Base-by-base conservation (phyloP, 2,888 invertebrate species). In the Alviniconcha strummeri region DNA sequence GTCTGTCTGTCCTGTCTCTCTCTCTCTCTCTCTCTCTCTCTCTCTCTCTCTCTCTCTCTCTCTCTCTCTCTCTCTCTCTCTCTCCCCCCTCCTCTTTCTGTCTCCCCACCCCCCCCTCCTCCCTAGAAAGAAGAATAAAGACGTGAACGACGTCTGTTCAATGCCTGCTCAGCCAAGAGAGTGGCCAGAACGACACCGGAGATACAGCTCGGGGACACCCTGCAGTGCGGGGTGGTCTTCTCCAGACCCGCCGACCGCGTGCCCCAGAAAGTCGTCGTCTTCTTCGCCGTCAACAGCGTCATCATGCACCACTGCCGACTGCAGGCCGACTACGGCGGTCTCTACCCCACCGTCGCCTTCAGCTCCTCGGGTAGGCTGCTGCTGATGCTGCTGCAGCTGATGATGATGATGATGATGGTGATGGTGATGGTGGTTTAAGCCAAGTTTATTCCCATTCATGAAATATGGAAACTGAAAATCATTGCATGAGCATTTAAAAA, bases 341-440 rank as follows among this genome's bases (percentile, higher is more conserved):
- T 85, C 64, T 89, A 89, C 80, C 87, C 89, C 6, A 87, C 87
- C 17, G 79, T 89, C 36, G 84, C 85, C 11, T 84, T 89, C 8
- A 74, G 83, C 11, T 83, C 84, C 0, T 78, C 80, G 77, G 88
- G 88, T 89, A 80, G 67, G 64, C 13, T 5, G 36, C 36, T 36
- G 36, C 36, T 36, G 36, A 0, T 36, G 36, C 36, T 36, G 36
- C 36, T 36, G 36, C 36, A 1, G 36, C 36, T 36, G 60, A 19
- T 71, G 19, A 64, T 64, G 64, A 64, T 64, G 9, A 64, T 64
- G 15, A 64, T 13, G 64, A 64, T 64, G 15, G 4, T 64, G 64
- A 64, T 64, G 64, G 4, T 64, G 64, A 64, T 4, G 64, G 19
- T 6, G n/a, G 71, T 19, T n/a, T 19, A 9, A 19, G 71, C 9